Evolutionary conservation across 2,888 invertebrate species (phyloP).

Genomic region (Phania funesta): DNA sequence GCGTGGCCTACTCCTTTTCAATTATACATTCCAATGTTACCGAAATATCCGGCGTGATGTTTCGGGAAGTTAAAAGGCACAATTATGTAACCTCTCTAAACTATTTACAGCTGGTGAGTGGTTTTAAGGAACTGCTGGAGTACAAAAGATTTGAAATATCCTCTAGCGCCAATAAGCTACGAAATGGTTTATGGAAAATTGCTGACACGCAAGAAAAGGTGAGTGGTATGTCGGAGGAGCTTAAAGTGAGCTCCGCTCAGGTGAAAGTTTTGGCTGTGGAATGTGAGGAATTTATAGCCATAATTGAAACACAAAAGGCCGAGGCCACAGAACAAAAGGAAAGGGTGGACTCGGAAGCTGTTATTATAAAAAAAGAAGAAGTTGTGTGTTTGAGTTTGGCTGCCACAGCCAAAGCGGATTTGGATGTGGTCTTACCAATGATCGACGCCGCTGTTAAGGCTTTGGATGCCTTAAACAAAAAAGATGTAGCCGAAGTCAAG

Average conservation of each 20-base stretch:
- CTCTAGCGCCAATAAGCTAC: constrained; percentile 88
- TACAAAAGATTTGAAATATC: constrained; percentile 87
- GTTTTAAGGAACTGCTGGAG: constrained; percentile 89
- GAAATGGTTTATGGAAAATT: constrained; percentile 92
- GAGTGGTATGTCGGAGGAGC: constrained; percentile 90
- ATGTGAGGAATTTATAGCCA: constrained; percentile 91
- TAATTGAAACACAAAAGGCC: constrained; percentile 89
- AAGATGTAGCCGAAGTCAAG: constrained; percentile 93
- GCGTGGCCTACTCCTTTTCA: constrained; percentile 88
- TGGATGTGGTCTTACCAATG: constrained; percentile 93
- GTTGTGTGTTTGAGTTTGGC: constrained; percentile 90
- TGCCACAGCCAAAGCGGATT: constrained; percentile 89
- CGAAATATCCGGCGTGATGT: constrained; percentile 87
- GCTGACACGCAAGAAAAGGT: constrained; percentile 92
- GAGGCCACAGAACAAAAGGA: constrained; percentile 92
- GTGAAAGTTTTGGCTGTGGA: constrained; percentile 89
- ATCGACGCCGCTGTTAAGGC: constrained; percentile 90
- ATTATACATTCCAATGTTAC: constrained; percentile 91
- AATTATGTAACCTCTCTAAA: constrained; percentile 95
- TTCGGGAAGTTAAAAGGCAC: constrained; percentile 87
- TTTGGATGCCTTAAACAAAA: constrained; percentile 90
- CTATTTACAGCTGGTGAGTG: constrained; percentile 90
- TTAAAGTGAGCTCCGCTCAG: constrained; percentile 87
- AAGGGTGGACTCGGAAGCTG: constrained; percentile 86
- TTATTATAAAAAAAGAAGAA: constrained; percentile 90